Evolutionary conservation across 2,888 invertebrate genomes (phyloP).

Genomic region (Lasioglossum malachurum): DNA sequence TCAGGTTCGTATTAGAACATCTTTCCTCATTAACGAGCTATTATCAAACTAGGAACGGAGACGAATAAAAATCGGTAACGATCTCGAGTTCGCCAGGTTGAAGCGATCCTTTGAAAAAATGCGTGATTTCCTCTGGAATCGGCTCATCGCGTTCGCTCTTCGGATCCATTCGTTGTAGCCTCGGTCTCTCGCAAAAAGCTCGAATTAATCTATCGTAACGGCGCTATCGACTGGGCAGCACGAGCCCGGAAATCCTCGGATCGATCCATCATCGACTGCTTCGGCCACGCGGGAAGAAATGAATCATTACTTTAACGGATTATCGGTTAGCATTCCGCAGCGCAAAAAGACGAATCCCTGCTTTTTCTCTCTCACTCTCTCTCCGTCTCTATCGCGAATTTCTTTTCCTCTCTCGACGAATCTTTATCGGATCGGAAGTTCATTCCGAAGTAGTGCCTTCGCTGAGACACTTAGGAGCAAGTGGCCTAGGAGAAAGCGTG

Average conservation of each 20-base stretch:
- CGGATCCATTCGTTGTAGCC: conserved; percentile 1
- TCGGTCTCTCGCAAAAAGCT: not conserved
- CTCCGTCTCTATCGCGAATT: conserved; percentile 38
- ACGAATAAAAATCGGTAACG: not conserved
- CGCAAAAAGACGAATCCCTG: conserved; percentile 50
- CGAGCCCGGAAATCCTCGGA: conserved; percentile 17
- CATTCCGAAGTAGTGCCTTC: conserved; percentile 54
- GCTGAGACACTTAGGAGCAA: conserved; percentile 50
- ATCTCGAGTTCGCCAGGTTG: not conserved
- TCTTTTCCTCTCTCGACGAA: conserved; percentile 42
- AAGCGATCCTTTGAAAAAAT: not conserved
- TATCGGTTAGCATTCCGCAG: conserved; percentile 32
- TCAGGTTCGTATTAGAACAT: too few species aligned
- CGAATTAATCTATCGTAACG: conserved; percentile 29
- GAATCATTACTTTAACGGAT: conserved; percentile 57
- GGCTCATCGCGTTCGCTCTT: not conserved
- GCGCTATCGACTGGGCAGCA: not conserved
- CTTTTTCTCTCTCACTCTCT: not conserved
- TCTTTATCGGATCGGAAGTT: conserved; percentile 61
- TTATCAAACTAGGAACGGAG: not conserved
- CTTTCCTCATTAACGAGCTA: not conserved
- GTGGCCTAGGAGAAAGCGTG: conserved; percentile 21
- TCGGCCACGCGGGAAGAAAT: conserved; percentile 9
- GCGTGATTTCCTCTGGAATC: not conserved
- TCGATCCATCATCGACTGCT: conserved; percentile 41